phyloP scores from a whole-genome alignment of 2,113 vertebrate genomes.

The Dromas ardeola region DNA sequence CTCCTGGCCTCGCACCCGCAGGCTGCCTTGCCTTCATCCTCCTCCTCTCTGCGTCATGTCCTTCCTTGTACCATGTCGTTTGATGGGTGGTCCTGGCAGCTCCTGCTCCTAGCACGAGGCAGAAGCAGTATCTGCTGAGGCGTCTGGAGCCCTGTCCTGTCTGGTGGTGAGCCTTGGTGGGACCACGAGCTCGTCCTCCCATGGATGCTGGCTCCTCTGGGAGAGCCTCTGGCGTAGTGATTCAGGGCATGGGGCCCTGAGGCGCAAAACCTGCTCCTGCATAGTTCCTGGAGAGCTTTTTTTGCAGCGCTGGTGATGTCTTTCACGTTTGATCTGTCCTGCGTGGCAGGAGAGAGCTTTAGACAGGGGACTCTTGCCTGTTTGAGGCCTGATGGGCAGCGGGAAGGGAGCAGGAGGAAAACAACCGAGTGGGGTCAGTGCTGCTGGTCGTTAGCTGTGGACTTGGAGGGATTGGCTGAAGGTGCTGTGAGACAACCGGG shows the following conservation, averaged over 20 bases:
- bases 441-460: not conserved
- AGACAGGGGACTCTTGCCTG: not conserved
- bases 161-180: not conserved
- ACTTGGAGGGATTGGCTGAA: not conserved
- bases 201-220: not conserved
- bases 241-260: not conserved
- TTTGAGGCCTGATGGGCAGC: not conserved
- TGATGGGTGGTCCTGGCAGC: not conserved
- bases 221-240: not conserved
- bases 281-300: not conserved
- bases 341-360: not conserved
- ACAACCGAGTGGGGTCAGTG: rapidly evolving
- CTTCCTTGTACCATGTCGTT: not conserved
- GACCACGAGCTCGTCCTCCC: rapidly evolving
- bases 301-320: not conserved
- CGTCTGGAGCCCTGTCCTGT: not conserved
- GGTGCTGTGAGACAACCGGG: not conserved
- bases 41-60: not conserved
- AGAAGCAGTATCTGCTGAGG: not conserved
- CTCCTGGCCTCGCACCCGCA: not conserved
- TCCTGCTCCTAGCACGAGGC: not conserved
- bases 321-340: not conserved
- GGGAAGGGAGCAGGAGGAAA: not conserved
- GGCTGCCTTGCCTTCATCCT: not conserved
- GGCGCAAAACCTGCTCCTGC: not conserved